Percentiles rank a stretch among this genome's conserved stretches.
Evolutionary conservation across 2,888 invertebrate genomes (phyloP).

Genomic region (Amphipoea oculea): DNA sequence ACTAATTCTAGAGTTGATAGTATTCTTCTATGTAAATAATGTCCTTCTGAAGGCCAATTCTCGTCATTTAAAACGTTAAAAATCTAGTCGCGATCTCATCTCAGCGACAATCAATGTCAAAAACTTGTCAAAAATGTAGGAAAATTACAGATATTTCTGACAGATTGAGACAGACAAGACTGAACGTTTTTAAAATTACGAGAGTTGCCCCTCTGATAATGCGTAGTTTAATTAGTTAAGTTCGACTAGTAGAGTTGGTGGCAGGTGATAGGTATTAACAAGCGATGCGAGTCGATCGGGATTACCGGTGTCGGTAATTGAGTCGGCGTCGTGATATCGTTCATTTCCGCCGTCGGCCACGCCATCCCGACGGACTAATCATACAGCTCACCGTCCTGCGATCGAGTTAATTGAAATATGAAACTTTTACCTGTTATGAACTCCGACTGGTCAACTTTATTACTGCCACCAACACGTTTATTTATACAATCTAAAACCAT

Average conservation of each 20-base stretch:
- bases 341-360: conserved; percentile 64
- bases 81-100: no score
- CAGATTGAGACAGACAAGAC: no score
- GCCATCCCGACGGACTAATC: conserved; percentile 68
- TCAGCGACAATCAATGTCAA: no score
- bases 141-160: no score
- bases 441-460: conserved; percentile 48
- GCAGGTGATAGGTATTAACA: conserved; percentile 55
- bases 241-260: conserved; percentile 27
- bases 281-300: conserved; percentile 58
- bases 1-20: conserved; percentile 1
- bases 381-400: conserved; percentile 53
- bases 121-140: no score
- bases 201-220: conserved; percentile 16
- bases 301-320: conserved; percentile 69
- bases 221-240: conserved; percentile 56
- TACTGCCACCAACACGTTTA: conserved; percentile 19
- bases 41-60: neutral
- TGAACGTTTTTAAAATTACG: no score
- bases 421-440: conserved; percentile 65
- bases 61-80: no score
- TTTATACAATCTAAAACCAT: conserved; percentile 12
- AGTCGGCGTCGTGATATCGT: conserved; percentile 70
- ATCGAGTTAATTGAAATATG: conserved; percentile 65
- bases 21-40: conserved; percentile 29